Evolutionary conservation across 2,888 invertebrate species (phyloP).

Genomic region (Phalera bucephala): DNA sequence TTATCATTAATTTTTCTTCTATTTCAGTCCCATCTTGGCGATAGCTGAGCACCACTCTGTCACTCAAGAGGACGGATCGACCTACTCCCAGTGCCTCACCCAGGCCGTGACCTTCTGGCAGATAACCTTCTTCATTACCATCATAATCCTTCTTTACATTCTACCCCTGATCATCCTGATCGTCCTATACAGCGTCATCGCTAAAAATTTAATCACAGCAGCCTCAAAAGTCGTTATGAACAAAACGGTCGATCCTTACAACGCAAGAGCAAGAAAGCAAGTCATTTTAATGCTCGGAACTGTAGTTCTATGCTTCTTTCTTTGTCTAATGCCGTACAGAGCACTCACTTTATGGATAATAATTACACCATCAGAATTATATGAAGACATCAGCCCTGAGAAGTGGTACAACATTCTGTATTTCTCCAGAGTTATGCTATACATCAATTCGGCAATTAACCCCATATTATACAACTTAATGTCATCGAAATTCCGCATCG

Average conservation of each 20-base stretch:
- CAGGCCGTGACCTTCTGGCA: conserved; percentile 90
- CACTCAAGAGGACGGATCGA: conserved; percentile 87
- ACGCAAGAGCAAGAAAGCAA: conserved; percentile 89
- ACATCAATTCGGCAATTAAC: conserved; percentile 94
- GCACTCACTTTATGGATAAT: conserved; percentile 93
- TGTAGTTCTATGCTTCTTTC: conserved; percentile 93
- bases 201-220: conserved; percentile 90
- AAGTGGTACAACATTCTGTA: conserved; percentile 92
- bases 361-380: conserved; percentile 86
- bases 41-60: conserved; percentile 88
- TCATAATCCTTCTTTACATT: conserved; percentile 91
- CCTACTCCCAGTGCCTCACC: conserved; percentile 90
- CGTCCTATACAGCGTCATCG: conserved; percentile 92
- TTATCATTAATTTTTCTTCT: conserved; percentile 54
- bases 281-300: conserved; percentile 94
- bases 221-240: conserved; percentile 86
- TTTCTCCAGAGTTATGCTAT: conserved; percentile 93
- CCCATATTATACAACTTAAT: conserved; percentile 96
- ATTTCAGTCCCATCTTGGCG: conserved; percentile 90
- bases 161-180: conserved; percentile 91
- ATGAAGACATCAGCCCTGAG: conserved; percentile 87
- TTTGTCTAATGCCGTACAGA: conserved; percentile 94
- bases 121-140: conserved; percentile 89
- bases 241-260: conserved; percentile 88
- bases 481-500: conserved; percentile 94